Percentiles rank a stretch among this genome's conserved stretches.
These are phyloP conservation scores for Leptopterna dolabrata DNA, from an alignment of 2,888 invertebrate genomes.

Conservation along the genomic window DNA sequence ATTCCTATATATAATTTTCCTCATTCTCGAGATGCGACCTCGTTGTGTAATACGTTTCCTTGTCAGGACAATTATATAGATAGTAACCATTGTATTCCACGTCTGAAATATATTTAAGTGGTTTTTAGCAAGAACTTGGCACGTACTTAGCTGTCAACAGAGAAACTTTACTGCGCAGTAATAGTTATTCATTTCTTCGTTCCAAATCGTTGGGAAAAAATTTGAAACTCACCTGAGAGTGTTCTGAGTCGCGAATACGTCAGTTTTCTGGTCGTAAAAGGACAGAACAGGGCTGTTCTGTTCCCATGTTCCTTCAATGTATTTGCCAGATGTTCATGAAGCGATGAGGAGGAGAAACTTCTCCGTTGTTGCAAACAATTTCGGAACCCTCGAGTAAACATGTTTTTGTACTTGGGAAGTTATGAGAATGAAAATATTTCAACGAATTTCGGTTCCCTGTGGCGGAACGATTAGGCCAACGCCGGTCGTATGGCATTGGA, in stretches of 20 bases:
- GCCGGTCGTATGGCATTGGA: neutral
- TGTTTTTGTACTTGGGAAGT: neutral
- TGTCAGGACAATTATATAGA: too few relatives aligned
- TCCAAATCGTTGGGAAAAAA: too few relatives aligned
- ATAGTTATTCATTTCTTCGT: too few relatives aligned
- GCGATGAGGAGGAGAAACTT: slow-evolving; percentile 51
- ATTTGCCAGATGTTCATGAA: slow-evolving; percentile 75
- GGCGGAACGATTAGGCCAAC: neutral
- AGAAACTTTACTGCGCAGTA: too few relatives aligned
- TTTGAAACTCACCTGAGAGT: slow-evolving; percentile 14
- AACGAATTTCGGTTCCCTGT: neutral
- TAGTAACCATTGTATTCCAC: too few relatives aligned
- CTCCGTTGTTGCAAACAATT: slow-evolving; percentile 49
- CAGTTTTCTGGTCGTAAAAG: slow-evolving; percentile 77
- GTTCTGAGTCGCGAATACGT: slow-evolving; percentile 69
- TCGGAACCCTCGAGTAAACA: slow-evolving; percentile 1
- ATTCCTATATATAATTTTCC: too few relatives aligned
- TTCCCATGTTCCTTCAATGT: slow-evolving; percentile 75
- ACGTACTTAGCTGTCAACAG: too few relatives aligned
- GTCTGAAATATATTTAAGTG: too few relatives aligned
- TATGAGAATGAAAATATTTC: neutral
- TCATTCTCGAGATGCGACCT: too few relatives aligned
- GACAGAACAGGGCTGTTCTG: slow-evolving; percentile 75
- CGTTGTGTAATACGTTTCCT: too few relatives aligned
- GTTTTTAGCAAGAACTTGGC: too few relatives aligned